A percentile compares a stretch with the other conserved stretches of the same genome.
Conservation (phyloP, 2,888 invertebrate genomes). For the Orthosia incerta region DNA sequence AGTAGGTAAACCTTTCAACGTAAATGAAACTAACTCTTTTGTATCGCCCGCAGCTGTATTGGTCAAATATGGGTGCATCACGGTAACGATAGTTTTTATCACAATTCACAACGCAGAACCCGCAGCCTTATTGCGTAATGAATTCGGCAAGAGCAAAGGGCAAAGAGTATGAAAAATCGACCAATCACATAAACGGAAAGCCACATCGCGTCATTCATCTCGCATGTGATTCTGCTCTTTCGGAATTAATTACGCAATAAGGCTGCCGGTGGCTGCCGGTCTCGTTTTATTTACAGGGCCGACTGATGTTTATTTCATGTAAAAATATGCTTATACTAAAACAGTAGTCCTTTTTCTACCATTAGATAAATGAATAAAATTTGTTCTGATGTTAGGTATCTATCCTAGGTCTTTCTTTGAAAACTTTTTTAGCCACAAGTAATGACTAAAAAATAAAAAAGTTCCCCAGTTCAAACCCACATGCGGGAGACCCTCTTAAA, state of each 20-base stretch:
- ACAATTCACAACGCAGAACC: background rate
- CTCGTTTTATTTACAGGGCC: background rate
- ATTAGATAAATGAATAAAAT: background rate
- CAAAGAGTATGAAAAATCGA: too few species aligned
- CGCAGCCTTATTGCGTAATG: too few species aligned
- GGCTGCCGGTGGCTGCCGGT: too few species aligned
- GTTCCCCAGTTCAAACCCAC: conserved; percentile 11
- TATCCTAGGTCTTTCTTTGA: too few species aligned
- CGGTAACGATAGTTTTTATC: conserved; percentile 7
- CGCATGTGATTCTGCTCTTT: too few species aligned
- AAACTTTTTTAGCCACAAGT: background rate
- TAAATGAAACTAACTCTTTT: background rate
- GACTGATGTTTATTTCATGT: background rate
- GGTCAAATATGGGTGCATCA: background rate
- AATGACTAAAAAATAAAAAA: background rate
- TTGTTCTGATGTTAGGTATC: background rate
- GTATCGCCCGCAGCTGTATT: conserved; percentile 8
- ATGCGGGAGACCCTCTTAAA: background rate
- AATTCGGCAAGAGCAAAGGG: too few species aligned
- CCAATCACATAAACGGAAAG: too few species aligned
- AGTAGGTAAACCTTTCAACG: background rate
- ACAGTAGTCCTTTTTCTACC: background rate
- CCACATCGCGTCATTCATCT: too few species aligned
- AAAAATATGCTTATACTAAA: background rate
- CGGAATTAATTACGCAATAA: too few species aligned